Base-by-base conservation (phyloP, 2,113 vertebrate species). In the Peromyscus leucopus region DNA sequence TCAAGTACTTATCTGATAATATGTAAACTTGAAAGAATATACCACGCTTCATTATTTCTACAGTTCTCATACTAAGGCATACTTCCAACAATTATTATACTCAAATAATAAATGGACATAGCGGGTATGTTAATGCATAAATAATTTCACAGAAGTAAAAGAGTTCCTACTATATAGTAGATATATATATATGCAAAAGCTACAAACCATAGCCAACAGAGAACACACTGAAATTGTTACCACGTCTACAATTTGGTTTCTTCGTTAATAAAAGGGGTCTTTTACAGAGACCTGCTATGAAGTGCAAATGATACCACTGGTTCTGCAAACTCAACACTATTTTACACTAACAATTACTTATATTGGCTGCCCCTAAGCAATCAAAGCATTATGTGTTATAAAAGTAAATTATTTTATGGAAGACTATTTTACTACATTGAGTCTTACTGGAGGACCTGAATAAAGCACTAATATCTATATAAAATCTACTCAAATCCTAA, bases 1-100 rank as follows among this genome's bases (percentile, higher is more conserved):
- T 89, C 92, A 79, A 90, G 42, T 61, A 96, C 88, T 85, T 93
- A 89, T 71, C 11, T 93, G 39, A 48, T 36, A 96, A 80, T 19
- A 83, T 17, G 95, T 7, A 96, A 91, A 89, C 83, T 61, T 93
- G 33, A 95, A 85, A 91, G 31, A 95, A 76, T 8, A 71, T 33
- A 89, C 12, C 71, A 80, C 19, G 1, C 69, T 80, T 87, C 67
- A 79, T 22, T 93, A 31, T 92, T 89, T 88, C 24, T 94, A 57
- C 16, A 97, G 63, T 75, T 61, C 21, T 91, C 9, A 90, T 16
- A 80, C 7, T 83, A 26, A 94, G 15, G 10, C 76, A 39, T 48
- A 92, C 67, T 90, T 96, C n/a, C 89, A 89, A 96, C 75, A 8
- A 31, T 24, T 84, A 4, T 28, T 42, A 90, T 48, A 88, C 0